A percentile compares a stretch with the other conserved stretches of the same genome.
These are phyloP conservation scores for Paralichthys olivaceus DNA, from an alignment of 2,113 vertebrate species.

Conservation along the genomic window DNA sequence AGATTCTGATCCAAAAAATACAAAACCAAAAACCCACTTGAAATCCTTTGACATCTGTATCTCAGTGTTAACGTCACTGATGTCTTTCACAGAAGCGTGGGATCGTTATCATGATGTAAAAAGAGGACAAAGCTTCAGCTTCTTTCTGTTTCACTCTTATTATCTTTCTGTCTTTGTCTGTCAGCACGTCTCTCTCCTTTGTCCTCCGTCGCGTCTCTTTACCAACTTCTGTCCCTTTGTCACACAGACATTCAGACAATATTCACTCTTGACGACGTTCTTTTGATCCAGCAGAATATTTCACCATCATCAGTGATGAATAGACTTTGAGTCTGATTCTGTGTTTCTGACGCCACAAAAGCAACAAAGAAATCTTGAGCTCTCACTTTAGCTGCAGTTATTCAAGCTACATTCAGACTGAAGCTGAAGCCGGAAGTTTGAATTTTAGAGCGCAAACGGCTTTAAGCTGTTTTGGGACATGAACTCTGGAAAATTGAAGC, in stretches of 20 bases:
- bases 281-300: neutral
- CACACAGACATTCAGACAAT: no score
- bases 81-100: neutral
- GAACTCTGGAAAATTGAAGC: no score
- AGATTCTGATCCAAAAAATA: no score
- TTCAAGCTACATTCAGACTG: no score
- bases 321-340: neutral
- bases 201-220: neutral
- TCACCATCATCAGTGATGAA: neutral
- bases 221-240: no score
- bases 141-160: neutral
- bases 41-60: no score
- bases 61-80: neutral
- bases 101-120: constrained; percentile 12
- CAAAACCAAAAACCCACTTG: no score
- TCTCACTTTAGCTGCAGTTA: no score
- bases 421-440: no score
- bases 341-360: no score
- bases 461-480: no score
- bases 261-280: neutral
- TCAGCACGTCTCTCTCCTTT: neutral
- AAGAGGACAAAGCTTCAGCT: constrained; percentile 1
- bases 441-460: no score
- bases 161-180: neutral
- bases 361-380: neutral